phyloP scores from a whole-genome alignment of 2,888 invertebrate species.

The Drosophila parthenogenetica region DNA sequence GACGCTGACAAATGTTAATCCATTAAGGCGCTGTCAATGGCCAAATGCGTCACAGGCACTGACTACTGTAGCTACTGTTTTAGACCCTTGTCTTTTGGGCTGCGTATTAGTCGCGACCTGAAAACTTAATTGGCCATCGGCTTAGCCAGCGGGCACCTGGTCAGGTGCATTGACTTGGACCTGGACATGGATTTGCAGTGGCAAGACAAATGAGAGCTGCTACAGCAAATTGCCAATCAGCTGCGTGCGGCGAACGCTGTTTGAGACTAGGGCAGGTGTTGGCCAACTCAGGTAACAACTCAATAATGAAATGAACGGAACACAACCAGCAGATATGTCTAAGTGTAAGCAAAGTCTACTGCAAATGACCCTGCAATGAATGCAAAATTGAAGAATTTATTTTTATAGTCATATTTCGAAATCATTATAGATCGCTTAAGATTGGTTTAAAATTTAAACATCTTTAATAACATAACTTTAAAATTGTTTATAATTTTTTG shows the following conservation, averaged over 20 bases:
- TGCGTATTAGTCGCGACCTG: conserved; percentile 59
- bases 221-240: conserved; percentile 79
- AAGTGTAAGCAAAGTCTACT: neutral
- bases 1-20: conserved; percentile 84
- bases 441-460: no score
- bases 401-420: no score
- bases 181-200: conserved; percentile 55
- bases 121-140: conserved; percentile 67
- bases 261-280: conserved; percentile 61
- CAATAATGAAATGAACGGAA: conserved; percentile 47
- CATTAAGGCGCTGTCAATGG: conserved; percentile 84
- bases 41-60: conserved; percentile 80
- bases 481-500: no score
- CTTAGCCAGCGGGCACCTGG: conserved; percentile 59
- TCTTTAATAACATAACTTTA: no score
- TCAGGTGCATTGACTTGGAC: conserved; percentile 58
- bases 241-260: conserved; percentile 58
- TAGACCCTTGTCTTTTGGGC: conserved; percentile 14
- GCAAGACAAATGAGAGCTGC: conserved; percentile 70
- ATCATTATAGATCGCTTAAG: no score
- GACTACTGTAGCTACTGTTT: conserved; percentile 51
- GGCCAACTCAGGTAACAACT: conserved; percentile 59
- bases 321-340: neutral
- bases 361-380: neutral
- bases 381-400: no score